phyloP scores from a whole-genome alignment of 2,888 invertebrate species.

The Drosophila tanythrix region DNA sequence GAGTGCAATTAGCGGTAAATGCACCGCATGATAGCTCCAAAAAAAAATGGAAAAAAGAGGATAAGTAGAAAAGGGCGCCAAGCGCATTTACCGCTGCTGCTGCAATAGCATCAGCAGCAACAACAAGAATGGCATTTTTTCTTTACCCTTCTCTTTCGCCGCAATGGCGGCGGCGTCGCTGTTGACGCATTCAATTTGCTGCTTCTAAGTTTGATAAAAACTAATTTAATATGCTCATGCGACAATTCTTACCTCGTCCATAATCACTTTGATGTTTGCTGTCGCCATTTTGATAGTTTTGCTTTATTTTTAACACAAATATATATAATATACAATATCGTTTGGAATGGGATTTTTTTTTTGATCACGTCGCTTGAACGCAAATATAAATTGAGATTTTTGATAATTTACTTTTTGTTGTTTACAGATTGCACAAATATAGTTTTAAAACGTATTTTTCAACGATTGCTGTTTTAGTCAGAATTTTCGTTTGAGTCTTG shows the following conservation, averaged over 20 bases:
- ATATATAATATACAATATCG: conserved; percentile 22
- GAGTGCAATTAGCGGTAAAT: conserved; percentile 54
- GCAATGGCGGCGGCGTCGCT: conserved; percentile 49
- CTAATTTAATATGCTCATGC: not conserved
- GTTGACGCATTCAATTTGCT: conserved; percentile 14
- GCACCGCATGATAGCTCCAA: conserved; percentile 24
- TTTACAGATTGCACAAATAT: conserved; percentile 50
- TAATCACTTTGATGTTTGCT: conserved; percentile 61
- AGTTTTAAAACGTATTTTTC: conserved; percentile 36
- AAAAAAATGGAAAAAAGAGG: conserved; percentile 14
- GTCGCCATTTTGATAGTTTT: conserved; percentile 68
- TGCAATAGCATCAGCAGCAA: conserved; percentile 31
- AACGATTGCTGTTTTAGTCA: conserved; percentile 53
- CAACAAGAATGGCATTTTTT: conserved; percentile 57
- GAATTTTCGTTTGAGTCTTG: conserved; percentile 13
- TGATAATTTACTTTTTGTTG: conserved; percentile 17
- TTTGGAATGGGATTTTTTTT: conserved; percentile 5
- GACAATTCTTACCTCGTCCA: conserved; percentile 73
- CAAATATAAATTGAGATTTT: conserved; percentile 11
- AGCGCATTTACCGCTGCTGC: conserved; percentile 42
- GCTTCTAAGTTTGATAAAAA: conserved; percentile 9
- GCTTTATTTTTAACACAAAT: conserved; percentile 30
- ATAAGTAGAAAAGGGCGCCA: conserved; percentile 40
- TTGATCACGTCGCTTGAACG: conserved; percentile 42
- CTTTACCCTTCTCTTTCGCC: conserved; percentile 32